These are phyloP conservation scores for Sebastes glaucus DNA, from an alignment of 2,797 vertebrate genomes.

Conservation along the genomic window DNA sequence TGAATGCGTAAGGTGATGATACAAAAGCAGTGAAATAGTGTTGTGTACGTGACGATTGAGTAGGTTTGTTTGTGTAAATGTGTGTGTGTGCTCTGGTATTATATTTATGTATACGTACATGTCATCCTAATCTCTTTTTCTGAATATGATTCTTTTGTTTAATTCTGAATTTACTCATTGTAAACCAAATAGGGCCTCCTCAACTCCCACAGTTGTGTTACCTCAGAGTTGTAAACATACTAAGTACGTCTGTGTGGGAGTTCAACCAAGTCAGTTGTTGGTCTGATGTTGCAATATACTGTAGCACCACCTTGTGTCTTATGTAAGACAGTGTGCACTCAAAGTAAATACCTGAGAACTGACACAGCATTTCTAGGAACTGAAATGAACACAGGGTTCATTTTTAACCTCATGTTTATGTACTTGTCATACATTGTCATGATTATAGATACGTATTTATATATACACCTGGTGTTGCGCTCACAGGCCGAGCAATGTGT, in stretches of 20 bases:
- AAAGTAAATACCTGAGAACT: neutral
- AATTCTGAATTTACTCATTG: neutral
- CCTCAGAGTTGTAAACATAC: neutral
- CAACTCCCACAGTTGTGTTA: neutral
- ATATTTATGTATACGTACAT: neutral
- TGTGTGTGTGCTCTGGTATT: neutral
- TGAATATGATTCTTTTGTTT: neutral
- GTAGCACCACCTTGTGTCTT: constrained; percentile 55
- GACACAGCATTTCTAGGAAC: neutral
- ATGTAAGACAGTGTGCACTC: neutral
- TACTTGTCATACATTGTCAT: neutral
- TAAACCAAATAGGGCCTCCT: neutral
- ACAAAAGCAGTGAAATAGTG: neutral
- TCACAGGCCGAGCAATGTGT: no score
- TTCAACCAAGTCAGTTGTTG: neutral
- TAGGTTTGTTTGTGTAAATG: neutral
- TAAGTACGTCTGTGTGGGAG: neutral
- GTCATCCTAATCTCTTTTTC: neutral
- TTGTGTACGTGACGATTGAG: neutral
- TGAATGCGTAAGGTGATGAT: neutral
- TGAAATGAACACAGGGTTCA: neutral
- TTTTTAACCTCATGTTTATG: neutral
- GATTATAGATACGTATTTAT: no score
- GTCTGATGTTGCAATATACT: neutral
- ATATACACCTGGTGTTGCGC: neutral